Evolutionary conservation across 2,888 invertebrate genomes (phyloP), one percentile per base, ranked within the genome.

Genomic region (Hydrotaea diabolus): DNA sequence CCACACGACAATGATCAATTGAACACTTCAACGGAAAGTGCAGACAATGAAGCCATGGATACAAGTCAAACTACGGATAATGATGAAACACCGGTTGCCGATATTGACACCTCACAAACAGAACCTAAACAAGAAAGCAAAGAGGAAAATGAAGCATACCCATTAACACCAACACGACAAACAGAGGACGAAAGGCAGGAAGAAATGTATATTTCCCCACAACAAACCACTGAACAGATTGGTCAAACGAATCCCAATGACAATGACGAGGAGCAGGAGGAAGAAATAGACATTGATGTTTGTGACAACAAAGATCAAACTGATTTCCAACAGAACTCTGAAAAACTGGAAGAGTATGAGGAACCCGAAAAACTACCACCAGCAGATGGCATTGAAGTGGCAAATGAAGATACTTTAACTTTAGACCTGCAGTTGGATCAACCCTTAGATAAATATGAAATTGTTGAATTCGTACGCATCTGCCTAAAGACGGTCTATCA

Each of bases 341-440:
- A 80, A 72, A 53, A 66, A 1, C 23, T 19, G 26, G 55, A 39
- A 13, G 39, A 39, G 39, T 4, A 75, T 59, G 64, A 62, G 17
- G 77, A 59, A n/a, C 13, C 39, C 11, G 57, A 64, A 64, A 80
- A 83, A 64, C 36, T 64, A 26, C 79, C 79, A 4, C 89, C 91
- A 2, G 80, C 87, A 0, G 93, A 93, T 86, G 93, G 93, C 2
- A 93, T 93, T 57, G 89, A 92, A 46, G 89, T 94, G n/a, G 95
- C 95, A 0, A 93, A 94, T 31, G 93, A 94, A 26, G 95, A 96
- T 88, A 93, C 95, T 23, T 94, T 95, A 79, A 93, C 95, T 15
- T 94, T 95, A 80, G 96, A 97, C 88, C 91, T 97, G 71, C 95
- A 95, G 85, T 93, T 97, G 53, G 95, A 96, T 89, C 95, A 94